phyloP scores from a whole-genome alignment of 2,797 vertebrate genomes.

The Gadopsis marmoratus region DNA sequence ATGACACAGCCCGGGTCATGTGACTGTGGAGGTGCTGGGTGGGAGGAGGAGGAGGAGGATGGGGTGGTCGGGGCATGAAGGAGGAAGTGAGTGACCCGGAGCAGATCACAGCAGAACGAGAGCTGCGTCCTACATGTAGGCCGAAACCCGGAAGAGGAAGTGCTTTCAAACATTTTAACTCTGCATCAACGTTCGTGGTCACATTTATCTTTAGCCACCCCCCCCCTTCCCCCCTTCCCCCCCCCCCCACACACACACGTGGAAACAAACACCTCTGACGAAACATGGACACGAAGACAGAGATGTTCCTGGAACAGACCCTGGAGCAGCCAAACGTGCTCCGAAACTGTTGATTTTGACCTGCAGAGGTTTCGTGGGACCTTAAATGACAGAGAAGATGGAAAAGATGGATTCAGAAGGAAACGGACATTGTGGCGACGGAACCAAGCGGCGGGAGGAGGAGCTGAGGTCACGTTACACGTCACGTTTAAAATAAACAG shows the following conservation, averaged over 20 bases:
- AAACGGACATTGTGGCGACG: background rate
- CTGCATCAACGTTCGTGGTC: background rate
- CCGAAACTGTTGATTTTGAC: background rate
- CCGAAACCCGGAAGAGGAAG: conserved; percentile 49
- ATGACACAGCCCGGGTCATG: conserved; percentile 66
- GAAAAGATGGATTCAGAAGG: background rate
- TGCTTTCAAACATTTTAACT: background rate
- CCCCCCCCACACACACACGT: no score
- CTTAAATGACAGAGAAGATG: background rate
- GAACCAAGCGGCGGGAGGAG: no score
- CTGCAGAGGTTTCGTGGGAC: background rate
- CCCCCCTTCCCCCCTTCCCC: no score
- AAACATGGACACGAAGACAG: background rate
- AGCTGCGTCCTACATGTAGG: conserved; percentile 63
- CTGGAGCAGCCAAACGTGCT: background rate
- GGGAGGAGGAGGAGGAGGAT: background rate
- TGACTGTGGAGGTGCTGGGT: conserved; percentile 57
- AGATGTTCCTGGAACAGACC: background rate
- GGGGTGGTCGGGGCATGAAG: conserved; percentile 5
- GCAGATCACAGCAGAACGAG: conserved; percentile 46
- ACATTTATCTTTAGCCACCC: background rate
- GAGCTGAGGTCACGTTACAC: background rate
- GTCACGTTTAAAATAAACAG: background rate
- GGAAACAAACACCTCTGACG: background rate
- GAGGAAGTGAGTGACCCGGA: conserved; percentile 65